phyloP scores from a whole-genome alignment of 2,888 invertebrate genomes.

The Liodrosophila aerea region DNA sequence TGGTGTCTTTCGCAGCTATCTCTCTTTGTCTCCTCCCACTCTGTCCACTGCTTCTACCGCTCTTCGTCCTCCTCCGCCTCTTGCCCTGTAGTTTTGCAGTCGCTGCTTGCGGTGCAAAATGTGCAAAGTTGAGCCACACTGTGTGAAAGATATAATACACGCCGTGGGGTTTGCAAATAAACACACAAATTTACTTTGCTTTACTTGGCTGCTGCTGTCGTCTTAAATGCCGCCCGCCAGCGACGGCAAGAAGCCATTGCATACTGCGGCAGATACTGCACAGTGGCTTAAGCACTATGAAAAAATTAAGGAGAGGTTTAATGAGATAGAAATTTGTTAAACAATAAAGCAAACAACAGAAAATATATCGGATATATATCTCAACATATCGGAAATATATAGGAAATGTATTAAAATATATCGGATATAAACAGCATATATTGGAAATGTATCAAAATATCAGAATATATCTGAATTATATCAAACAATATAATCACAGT shows the following conservation, averaged over 20 bases:
- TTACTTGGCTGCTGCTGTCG: slow-evolving; percentile 35
- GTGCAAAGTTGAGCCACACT: slow-evolving; percentile 59
- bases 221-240: slow-evolving; percentile 55
- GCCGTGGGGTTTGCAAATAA: slow-evolving; percentile 71
- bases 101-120: slow-evolving; percentile 58
- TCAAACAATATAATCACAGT: no score
- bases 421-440: no score
- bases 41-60: slow-evolving; percentile 6
- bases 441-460: no score
- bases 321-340: background rate
- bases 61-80: background rate
- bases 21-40: slow-evolving; percentile 5
- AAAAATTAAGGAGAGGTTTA: background rate
- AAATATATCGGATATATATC: no score
- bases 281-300: slow-evolving; percentile 17
- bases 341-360: background rate
- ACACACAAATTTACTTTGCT: slow-evolving; percentile 74
- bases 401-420: no score
- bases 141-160: slow-evolving; percentile 20
- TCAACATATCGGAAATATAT: no score
- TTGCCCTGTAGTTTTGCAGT: slow-evolving; percentile 31
- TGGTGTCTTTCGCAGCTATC: slow-evolving; percentile 60
- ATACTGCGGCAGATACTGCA: slow-evolving; percentile 31
- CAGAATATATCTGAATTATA: no score
- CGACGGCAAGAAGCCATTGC: slow-evolving; percentile 64